phyloP scores from a whole-genome alignment of 2,113 vertebrate species.

The Sinocyclocheilus anophthalmus region DNA sequence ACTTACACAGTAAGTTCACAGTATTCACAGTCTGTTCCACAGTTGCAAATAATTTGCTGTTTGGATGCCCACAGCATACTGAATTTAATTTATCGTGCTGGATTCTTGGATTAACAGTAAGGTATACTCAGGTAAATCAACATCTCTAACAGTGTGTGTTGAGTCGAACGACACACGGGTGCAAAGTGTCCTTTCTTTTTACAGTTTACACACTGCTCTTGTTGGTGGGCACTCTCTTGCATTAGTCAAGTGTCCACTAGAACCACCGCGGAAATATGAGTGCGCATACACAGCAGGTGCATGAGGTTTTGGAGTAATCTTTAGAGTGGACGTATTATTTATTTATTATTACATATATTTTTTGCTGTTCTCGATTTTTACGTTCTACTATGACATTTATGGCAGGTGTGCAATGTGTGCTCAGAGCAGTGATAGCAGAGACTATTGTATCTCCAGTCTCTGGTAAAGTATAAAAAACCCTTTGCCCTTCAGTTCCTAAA shows the following conservation, averaged over 20 bases:
- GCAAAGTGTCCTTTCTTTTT: conserved; percentile 2
- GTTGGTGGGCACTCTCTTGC: not conserved
- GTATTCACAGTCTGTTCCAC: not conserved
- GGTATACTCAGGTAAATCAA: not conserved
- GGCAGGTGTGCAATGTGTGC: not conserved
- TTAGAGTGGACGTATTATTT: not conserved
- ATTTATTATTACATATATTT: not conserved
- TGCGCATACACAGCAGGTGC: not conserved
- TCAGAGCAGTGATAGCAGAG: not conserved
- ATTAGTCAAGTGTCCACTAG: not conserved
- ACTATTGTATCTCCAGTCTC: not conserved
- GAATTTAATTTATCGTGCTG: not conserved
- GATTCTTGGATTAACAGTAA: not conserved
- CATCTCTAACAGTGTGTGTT: not conserved
- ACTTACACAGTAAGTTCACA: not conserved
- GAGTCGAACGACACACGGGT: not conserved
- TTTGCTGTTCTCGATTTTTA: not conserved
- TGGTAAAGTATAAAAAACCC: not conserved
- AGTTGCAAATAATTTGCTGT: not conserved
- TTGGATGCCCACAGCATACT: not conserved
- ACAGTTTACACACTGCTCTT: not conserved
- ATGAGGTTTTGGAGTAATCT: not conserved
- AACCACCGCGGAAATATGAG: not conserved
- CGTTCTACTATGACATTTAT: not conserved
- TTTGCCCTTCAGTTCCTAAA: not conserved